These are phyloP conservation scores for Timandra comae DNA, from an alignment of 2,888 invertebrate genomes.

Conservation along the genomic window DNA sequence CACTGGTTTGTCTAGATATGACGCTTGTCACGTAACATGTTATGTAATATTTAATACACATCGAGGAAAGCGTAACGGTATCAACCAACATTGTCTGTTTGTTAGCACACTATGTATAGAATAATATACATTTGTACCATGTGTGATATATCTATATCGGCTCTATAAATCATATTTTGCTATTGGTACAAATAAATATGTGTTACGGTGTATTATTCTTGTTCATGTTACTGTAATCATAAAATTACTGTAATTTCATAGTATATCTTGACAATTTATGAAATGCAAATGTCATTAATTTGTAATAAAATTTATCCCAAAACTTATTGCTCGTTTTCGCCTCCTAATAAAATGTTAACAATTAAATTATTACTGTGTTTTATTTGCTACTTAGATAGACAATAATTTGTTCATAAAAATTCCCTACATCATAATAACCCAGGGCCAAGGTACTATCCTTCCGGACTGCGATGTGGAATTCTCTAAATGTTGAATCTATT, in stretches of 20 bases:
- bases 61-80: constrained; percentile 7
- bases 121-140: constrained; percentile 25
- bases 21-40: constrained; percentile 30
- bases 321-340: constrained; percentile 76
- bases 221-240: constrained; percentile 75
- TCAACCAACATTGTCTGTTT: constrained; percentile 27
- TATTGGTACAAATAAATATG: constrained; percentile 49
- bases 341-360: constrained; percentile 77
- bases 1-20: constrained; percentile 28
- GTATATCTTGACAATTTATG: constrained; percentile 68
- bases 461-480: no score
- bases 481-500: no score
- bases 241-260: constrained; percentile 68
- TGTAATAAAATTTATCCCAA: constrained; percentile 71
- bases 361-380: constrained; percentile 53
- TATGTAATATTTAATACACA: neutral
- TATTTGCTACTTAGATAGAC: constrained; percentile 23
- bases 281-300: constrained; percentile 69
- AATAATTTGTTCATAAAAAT: no score
- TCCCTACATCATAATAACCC: no score
- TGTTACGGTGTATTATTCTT: constrained; percentile 63
- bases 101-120: constrained; percentile 27
- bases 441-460: no score
- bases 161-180: constrained; percentile 39
- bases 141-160: constrained; percentile 30